These are phyloP conservation scores for Hippocampus comes DNA, from an alignment of 2,113 vertebrate species.

Conservation along the genomic window DNA sequence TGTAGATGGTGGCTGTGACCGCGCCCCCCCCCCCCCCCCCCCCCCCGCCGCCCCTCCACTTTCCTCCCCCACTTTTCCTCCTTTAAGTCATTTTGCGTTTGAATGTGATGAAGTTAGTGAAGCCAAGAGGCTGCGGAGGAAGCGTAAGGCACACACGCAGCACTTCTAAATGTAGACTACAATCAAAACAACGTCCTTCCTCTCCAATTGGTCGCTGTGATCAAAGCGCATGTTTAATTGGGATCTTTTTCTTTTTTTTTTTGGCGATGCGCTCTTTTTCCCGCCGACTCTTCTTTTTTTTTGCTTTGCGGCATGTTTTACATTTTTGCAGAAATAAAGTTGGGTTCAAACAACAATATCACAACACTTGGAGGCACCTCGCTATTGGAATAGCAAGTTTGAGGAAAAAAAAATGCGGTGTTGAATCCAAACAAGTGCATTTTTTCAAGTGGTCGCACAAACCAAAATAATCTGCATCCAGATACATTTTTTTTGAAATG, in stretches of 20 bases:
- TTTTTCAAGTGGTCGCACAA: no score
- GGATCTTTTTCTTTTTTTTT: slow-evolving; percentile 23
- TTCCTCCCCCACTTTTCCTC: slow-evolving; percentile 27
- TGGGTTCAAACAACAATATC: neutral
- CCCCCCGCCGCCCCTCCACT: slow-evolving; percentile 1
- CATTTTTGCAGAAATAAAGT: neutral
- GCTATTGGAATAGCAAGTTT: no score
- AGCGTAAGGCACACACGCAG: slow-evolving; percentile 58
- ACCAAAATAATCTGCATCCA: no score
- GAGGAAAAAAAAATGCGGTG: neutral
- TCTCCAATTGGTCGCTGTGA: slow-evolving; percentile 56
- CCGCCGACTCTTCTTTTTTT: neutral
- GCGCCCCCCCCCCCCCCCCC: slow-evolving; percentile 38
- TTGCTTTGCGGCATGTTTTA: neutral
- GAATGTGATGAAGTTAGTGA: slow-evolving; percentile 46
- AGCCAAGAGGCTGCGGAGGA: slow-evolving; percentile 62
- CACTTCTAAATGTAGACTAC: slow-evolving; percentile 68
- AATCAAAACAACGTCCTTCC: slow-evolving; percentile 58
- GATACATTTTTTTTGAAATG: no score
- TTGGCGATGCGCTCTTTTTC: neutral
- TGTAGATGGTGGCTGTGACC: slow-evolving; percentile 66
- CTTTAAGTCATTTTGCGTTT: slow-evolving; percentile 25
- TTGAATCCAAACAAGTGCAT: no score
- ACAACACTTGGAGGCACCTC: neutral
- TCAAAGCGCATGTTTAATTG: slow-evolving; percentile 72